Percentiles rank a stretch among this genome's conserved stretches.
Evolutionary conservation across 2,113 vertebrate genomes (phyloP).

Genomic region (Alligator mississippiensis): DNA sequence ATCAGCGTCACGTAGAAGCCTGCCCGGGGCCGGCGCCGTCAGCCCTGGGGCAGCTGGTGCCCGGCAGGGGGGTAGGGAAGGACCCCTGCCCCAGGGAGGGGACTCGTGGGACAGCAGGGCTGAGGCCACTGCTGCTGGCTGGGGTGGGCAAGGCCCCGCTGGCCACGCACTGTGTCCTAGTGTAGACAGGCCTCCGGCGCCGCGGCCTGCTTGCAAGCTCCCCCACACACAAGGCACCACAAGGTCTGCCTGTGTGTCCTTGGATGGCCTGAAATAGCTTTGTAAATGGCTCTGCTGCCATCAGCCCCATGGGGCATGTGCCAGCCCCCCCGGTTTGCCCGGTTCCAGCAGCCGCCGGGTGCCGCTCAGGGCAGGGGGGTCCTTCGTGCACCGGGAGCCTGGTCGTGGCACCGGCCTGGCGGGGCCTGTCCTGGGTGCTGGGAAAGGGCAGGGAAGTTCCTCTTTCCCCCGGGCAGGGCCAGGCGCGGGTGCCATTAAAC

Average conservation of each 20-base stretch:
- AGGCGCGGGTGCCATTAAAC: not conserved
- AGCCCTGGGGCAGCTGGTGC: not conserved
- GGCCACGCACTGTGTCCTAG: no score
- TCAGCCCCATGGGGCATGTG: no score
- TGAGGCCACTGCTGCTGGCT: not conserved
- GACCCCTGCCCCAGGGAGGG: rapidly evolving
- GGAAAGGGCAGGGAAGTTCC: not conserved
- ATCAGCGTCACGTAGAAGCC: slow-evolving; percentile 91
- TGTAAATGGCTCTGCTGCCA: no score
- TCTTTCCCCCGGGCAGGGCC: not conserved
- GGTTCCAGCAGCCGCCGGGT: not conserved
- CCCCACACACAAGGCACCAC: no score
- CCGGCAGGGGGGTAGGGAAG: not conserved
- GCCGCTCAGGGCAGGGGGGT: rapidly evolving
- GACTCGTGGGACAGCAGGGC: not conserved
- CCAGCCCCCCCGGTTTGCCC: not conserved
- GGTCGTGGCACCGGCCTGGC: not conserved
- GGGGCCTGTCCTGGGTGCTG: not conserved
- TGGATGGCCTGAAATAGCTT: no score
- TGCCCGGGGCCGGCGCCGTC: not conserved
- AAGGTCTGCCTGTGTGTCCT: no score
- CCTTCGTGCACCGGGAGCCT: no score
- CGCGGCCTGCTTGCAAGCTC: no score
- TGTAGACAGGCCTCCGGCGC: no score
- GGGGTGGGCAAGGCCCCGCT: no score